Percentiles rank a stretch among this genome's conserved stretches.
Conservation (phyloP, 2,113 vertebrate species). For the Poeciliopsis turrubarensis region DNA sequence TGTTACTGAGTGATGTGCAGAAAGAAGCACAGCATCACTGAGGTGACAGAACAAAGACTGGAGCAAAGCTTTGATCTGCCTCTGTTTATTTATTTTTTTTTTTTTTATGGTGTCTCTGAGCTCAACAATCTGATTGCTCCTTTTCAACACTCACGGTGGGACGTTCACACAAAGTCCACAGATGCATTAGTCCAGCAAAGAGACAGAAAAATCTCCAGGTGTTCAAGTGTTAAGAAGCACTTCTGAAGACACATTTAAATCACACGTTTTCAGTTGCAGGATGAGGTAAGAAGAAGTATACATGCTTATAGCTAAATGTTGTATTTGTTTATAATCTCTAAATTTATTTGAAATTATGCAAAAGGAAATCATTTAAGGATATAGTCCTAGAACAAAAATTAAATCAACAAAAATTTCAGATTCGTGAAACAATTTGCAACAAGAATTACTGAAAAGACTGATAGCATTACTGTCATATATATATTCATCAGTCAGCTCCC, state of each 20-base stretch:
- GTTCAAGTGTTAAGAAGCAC: slow-evolving; percentile 63
- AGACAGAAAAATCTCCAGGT: not conserved
- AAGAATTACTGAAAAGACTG: not conserved
- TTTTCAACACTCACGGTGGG: slow-evolving; percentile 46
- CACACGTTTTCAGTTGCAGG: slow-evolving; percentile 35
- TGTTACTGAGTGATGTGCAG: slow-evolving; percentile 2
- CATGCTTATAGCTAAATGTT: not conserved
- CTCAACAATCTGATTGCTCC: slow-evolving; percentile 17
- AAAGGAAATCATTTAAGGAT: not conserved
- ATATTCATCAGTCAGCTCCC: no score
- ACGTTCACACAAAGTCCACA: slow-evolving; percentile 51
- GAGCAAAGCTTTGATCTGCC: slow-evolving; percentile 56
- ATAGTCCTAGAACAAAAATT: no score
- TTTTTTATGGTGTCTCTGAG: slow-evolving; percentile 23
- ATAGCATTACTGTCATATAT: not conserved
- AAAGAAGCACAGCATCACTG: slow-evolving; percentile 5
- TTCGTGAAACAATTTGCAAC: not conserved
- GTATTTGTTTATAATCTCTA: not conserved
- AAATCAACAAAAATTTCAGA: no score
- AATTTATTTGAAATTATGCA: not conserved
- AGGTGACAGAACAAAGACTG: slow-evolving; percentile 38
- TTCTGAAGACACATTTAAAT: slow-evolving; percentile 42
- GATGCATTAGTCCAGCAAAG: slow-evolving; percentile 48
- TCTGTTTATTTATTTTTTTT: no score
- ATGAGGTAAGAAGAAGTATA: not conserved